These are phyloP conservation scores for Ceyx melanurus DNA, from an alignment of 2,113 vertebrate species.

Conservation along the genomic window DNA sequence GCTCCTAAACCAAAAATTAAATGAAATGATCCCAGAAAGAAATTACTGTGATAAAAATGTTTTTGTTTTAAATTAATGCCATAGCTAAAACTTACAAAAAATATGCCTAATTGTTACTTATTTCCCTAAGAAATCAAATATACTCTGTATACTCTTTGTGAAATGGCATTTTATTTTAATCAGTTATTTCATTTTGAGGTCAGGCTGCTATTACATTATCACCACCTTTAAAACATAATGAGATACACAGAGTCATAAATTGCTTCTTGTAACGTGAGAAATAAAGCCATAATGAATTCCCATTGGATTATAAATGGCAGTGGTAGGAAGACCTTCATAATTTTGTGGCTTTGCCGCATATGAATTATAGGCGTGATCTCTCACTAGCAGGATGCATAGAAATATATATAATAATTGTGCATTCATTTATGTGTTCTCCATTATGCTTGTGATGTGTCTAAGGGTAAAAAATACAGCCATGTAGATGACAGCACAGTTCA, in stretches of 20 bases:
- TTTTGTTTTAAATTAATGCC: background rate
- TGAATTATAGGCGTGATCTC: constrained; percentile 56
- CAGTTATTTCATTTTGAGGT: constrained; percentile 30
- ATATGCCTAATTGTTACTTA: background rate
- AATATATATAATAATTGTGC: constrained; percentile 42
- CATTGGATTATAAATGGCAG: constrained; percentile 38
- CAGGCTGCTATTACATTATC: constrained; percentile 40
- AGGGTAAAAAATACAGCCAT: background rate
- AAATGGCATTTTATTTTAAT: background rate
- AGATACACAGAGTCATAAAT: constrained; percentile 47
- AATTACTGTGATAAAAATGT: background rate
- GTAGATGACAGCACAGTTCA: background rate
- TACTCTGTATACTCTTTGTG: background rate
- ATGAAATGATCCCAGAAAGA: background rate
- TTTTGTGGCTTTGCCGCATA: constrained; percentile 43
- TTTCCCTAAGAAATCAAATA: background rate
- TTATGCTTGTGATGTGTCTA: constrained; percentile 37
- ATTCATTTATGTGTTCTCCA: constrained; percentile 50
- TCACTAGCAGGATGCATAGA: constrained; percentile 33
- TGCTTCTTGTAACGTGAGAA: background rate
- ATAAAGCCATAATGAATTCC: constrained; percentile 60
- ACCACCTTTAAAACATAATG: constrained; percentile 26
- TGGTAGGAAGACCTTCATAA: constrained; percentile 41
- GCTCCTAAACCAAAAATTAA: background rate
- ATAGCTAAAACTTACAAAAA: background rate